Evolutionary conservation across 53 echinoderm and acorn worm species (phyloP), one percentile per base, ranked within the genome.

Genomic region (Temnopleurus reevesii): DNA sequence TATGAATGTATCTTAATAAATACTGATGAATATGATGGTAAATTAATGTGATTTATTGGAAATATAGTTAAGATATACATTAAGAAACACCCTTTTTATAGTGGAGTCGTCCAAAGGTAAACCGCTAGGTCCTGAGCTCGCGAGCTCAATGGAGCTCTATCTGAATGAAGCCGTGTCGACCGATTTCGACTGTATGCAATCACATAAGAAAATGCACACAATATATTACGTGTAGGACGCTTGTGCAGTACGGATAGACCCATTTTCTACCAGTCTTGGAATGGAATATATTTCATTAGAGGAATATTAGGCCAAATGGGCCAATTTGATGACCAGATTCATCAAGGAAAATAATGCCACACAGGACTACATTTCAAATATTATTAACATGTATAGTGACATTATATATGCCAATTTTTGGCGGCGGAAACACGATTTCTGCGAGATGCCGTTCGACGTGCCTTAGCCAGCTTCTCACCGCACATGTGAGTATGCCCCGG

Each of bases 381-480:
- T 54, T 5, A n/a, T 23, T 60, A 85, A 12, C 59, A 85, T 85
- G 85, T 59, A 85, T 60, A 85, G 23, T 85, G 33, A 46, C 34
- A 35, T 26, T 85, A 23, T 59, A 23, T 0, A 26, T 58, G 43
- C 60, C 60, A 57, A n/a, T 31, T 59, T 43, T 24, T 38, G 85
- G 43, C 58, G 85, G 36, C 12, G 85, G 85, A 85, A 85, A 59
- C 21, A 29, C 38, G 9, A 59, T 59, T 45, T 59, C 85, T 45
- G 85, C 85, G 29, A 26, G 85, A 59, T 85, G 85, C 17, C 85
- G 23, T 59, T 85, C 85, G 85, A 58, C 59, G 85, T 85, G 85
- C 85, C 85, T 85, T 85, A 85, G 85, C n/a, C n/a, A n/a, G n/a
- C n/a, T n/a, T n/a, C n/a, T n/a, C n/a, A n/a, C n/a, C 44, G 60